Percentiles rank a stretch among this genome's conserved stretches.
Conservation (phyloP, 2,797 vertebrate genomes). For the Florisuga fusca region DNA sequence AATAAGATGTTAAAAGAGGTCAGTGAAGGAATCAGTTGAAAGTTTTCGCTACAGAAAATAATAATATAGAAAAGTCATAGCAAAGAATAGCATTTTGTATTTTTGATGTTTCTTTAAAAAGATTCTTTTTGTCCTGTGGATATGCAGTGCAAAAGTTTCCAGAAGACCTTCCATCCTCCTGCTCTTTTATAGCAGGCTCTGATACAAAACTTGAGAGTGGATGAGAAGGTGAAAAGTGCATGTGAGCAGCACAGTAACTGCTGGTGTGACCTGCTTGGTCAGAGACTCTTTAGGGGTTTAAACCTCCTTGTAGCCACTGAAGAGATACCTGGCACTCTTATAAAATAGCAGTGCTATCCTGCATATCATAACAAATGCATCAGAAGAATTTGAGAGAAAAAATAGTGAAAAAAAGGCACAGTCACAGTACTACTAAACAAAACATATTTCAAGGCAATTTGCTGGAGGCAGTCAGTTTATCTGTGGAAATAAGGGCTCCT, state of each 20-base stretch:
- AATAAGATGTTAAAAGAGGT: not conserved
- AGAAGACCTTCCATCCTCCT: not conserved
- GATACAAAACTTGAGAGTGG: not conserved
- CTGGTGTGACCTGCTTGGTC: not conserved
- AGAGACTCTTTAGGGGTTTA: not conserved
- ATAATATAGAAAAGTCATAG: not conserved
- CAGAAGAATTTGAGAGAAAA: not conserved
- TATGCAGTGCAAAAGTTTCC: not conserved
- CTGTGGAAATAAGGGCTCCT: not conserved
- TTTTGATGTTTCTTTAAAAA: not conserved
- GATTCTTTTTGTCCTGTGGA: not conserved
- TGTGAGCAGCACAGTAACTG: not conserved
- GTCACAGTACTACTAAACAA: not conserved
- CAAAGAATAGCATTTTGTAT: not conserved
- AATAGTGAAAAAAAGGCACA: not conserved
- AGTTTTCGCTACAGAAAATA: slow-evolving; percentile 10
- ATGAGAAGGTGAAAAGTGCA: not conserved
- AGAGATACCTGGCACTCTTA: not conserved
- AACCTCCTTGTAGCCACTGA: not conserved
- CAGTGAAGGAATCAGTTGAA: not conserved
- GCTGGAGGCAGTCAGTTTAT: not conserved
- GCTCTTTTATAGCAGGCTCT: not conserved
- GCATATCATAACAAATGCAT: not conserved
- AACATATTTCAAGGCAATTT: not conserved
- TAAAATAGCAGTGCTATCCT: not conserved